phyloP scores from a whole-genome alignment of 2,113 vertebrate species.

The Neogale vison region DNA sequence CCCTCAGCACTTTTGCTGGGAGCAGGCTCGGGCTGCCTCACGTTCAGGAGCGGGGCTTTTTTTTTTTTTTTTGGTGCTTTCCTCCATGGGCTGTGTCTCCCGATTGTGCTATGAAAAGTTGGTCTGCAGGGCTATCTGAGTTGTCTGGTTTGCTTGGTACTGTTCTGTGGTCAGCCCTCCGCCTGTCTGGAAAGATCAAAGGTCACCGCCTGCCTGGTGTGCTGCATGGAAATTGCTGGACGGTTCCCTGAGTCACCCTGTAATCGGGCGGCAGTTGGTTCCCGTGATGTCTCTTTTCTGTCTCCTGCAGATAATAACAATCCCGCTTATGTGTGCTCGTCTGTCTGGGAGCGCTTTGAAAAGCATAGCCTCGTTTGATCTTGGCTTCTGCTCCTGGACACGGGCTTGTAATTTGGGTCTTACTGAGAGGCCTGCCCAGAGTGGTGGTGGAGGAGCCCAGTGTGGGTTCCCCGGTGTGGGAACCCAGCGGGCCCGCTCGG shows the following conservation, averaged over 20 bases:
- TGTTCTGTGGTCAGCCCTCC: not conserved
- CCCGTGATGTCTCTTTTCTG: not conserved
- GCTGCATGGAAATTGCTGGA: conserved; percentile 45
- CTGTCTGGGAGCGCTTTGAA: conserved; percentile 37
- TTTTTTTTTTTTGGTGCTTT: not conserved
- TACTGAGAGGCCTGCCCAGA: not conserved
- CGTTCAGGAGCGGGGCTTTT: not conserved
- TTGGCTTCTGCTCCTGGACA: not conserved
- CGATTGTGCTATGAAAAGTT: not conserved
- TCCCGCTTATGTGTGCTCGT: not conserved
- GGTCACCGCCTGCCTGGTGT: conserved; percentile 50
- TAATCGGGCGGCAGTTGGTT: not conserved
- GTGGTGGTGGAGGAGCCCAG: not conserved
- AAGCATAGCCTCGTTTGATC: conserved; percentile 48
- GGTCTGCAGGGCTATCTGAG: not conserved
- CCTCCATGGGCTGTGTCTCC: not conserved
- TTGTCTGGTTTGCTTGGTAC: not conserved
- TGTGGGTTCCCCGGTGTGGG: not conserved
- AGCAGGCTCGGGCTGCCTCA: conserved; percentile 1
- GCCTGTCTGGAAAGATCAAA: conserved; percentile 66
- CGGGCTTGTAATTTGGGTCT: conserved; percentile 29
- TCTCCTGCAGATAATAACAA: conserved; percentile 52
- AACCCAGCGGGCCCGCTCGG: not conserved
- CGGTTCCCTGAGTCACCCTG: conserved; percentile 66
- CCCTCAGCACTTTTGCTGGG: conserved; percentile 6